Conservation (phyloP, 2,888 invertebrate genomes). For the Pristionchus mayeri region DNA sequence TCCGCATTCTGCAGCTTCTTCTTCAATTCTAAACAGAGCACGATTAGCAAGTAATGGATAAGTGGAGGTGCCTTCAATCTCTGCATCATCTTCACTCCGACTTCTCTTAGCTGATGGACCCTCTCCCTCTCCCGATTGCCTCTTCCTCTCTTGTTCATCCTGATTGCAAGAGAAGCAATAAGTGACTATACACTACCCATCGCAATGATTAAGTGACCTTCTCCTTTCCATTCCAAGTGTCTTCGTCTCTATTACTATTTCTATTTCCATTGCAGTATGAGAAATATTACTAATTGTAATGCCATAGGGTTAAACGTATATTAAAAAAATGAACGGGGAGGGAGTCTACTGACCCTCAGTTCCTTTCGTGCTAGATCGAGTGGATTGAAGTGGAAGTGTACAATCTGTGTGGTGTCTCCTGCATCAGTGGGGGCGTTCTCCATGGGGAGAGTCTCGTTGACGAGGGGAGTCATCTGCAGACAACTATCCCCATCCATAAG, state of each 20-base stretch:
- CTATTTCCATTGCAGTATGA: too few species aligned
- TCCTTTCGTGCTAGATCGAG: constrained; percentile 4
- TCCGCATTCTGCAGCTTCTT: not conserved
- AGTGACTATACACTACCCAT: too few species aligned
- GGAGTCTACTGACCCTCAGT: not conserved
- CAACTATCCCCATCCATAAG: not conserved
- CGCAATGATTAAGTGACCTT: too few species aligned
- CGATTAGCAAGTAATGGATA: too few species aligned
- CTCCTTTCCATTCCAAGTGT: too few species aligned
- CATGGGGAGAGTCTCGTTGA: not conserved
- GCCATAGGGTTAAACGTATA: too few species aligned
- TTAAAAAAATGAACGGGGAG: too few species aligned
- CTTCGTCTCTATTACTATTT: too few species aligned
- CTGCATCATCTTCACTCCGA: constrained; percentile 23
- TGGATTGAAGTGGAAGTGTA: constrained; percentile 20
- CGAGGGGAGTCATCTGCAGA: not conserved
- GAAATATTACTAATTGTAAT: too few species aligned
- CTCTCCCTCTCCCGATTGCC: not conserved
- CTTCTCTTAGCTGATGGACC: constrained; percentile 16
- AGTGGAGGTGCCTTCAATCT: constrained; percentile 30
- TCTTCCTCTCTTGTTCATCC: not conserved
- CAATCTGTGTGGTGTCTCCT: constrained; percentile 34
- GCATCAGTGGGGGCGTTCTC: constrained; percentile 8
- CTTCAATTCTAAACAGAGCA: not conserved
- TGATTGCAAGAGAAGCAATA: too few species aligned